phyloP scores from a whole-genome alignment of 2,113 vertebrate species.

The Chaetodon auriga region DNA sequence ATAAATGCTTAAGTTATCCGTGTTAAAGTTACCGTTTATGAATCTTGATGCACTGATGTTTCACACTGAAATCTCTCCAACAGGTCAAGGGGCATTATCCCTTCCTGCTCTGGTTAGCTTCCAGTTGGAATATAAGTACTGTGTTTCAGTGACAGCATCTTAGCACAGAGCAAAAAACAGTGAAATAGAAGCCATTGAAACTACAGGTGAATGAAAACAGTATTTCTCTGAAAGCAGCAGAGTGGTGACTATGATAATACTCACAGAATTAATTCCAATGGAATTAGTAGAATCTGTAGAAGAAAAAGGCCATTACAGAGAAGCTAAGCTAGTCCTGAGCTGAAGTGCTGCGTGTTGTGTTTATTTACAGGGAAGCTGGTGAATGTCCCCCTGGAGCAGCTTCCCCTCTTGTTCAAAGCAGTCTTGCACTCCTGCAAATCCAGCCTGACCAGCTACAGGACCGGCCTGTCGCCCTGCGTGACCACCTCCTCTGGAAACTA shows the following conservation, averaged over 20 bases:
- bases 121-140: neutral
- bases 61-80: neutral
- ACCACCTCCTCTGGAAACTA: slow-evolving; percentile 83
- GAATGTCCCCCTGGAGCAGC: slow-evolving; percentile 97
- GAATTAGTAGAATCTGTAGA: too few species aligned
- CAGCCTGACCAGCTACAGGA: slow-evolving; percentile 87
- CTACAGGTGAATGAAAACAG: neutral
- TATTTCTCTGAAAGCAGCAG: neutral
- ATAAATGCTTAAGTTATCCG: neutral
- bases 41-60: neutral
- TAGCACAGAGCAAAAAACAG: neutral
- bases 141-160: neutral
- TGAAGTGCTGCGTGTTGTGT: neutral
- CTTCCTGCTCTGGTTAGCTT: neutral
- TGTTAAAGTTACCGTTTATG: neutral
- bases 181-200: neutral
- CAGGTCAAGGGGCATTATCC: neutral
- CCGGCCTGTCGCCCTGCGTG: slow-evolving; percentile 77
- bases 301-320: neutral
- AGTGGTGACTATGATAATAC: neutral
- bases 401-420: slow-evolving; percentile 98
- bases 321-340: neutral
- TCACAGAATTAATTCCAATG: neutral
- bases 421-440: slow-evolving; percentile 99
- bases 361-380: slow-evolving; percentile 93